Evolutionary conservation across 2,797 vertebrate genomes (phyloP).

Genomic region (Cuculus canorus): DNA sequence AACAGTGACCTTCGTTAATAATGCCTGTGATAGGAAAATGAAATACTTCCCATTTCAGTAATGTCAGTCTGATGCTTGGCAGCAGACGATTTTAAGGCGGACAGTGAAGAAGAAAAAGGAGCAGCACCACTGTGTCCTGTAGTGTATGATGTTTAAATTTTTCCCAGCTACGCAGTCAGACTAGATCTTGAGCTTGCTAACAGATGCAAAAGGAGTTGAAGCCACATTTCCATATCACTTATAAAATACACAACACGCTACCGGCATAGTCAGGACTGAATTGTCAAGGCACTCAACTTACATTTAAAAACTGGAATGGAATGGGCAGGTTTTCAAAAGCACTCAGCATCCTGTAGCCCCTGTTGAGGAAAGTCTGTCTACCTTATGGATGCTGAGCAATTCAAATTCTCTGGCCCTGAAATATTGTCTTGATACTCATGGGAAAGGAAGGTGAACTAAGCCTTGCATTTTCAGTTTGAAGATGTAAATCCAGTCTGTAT

Average conservation of each 20-base stretch:
- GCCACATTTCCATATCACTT: neutral
- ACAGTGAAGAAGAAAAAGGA: constrained; percentile 3
- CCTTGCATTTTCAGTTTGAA: neutral
- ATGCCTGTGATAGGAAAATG: constrained; percentile 1
- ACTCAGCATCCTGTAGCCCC: neutral
- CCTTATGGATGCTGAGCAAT: fast-evolving
- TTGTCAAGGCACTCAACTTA: neutral
- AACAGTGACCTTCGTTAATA: neutral
- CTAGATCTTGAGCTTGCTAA: constrained; percentile 36
- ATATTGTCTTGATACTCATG: neutral
- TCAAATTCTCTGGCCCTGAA: neutral
- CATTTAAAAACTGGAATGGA: neutral
- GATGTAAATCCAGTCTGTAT: neutral
- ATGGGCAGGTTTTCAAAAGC: neutral
- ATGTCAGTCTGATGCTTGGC: neutral
- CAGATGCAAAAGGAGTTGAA: constrained; percentile 4
- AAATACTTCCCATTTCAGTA: constrained; percentile 18
- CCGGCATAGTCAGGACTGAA: neutral
- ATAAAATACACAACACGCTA: neutral
- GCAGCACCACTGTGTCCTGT: neutral
- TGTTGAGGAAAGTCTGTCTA: neutral
- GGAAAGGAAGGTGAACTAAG: neutral
- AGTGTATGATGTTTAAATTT: neutral
- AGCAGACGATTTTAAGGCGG: neutral
- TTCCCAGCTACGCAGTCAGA: neutral